Evolutionary conservation across 2,888 invertebrate species (phyloP), one percentile per base, ranked within the genome.

Genomic region (Plebejus melissa): DNA sequence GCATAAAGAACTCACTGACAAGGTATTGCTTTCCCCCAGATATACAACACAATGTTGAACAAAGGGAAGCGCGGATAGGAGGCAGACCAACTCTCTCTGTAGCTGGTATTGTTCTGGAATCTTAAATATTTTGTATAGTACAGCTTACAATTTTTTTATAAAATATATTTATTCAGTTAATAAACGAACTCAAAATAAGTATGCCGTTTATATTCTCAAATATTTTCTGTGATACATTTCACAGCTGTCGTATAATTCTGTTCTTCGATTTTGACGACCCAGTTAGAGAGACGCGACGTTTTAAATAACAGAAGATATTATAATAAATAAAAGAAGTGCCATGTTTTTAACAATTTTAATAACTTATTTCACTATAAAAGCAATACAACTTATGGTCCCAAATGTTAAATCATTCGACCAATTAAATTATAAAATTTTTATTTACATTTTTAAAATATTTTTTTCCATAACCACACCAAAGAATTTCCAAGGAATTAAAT

Each of bases 31-130:
- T 32, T 76, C 78, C n/a, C 9, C 9, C 83, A 87, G 86, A 76
- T 87, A 32, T 84, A 81, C 77, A 85, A 82, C 65, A 87, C 87
- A 4, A 79, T 83, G 81, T 77, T 87, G 32, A 79, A 81, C 2
- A 86, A 84, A 77, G 60, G 41, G n/a, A 74, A 41, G 22, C 41
- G 41, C 16, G 22, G n/a, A 3, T 71, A 50, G 28, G 54, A 4
- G 16, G 54, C 54, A 54, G 54, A 16, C 54, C 16, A 4, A 54
- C 3, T 4, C 54, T 54, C 54, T 16, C 1, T 3, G 13, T 54
- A 16, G 16, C 13, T 50, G 50, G 13, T 13, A 13, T 4, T 13
- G 3, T 13, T 13, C 11, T 4, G 13, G 50, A 50, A 54, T 16
- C 13, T 16, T 54, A 54, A 54, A 54, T 16, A 54, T 16, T 50